Base-by-base conservation (phyloP, 2,888 invertebrate species). In the Fragum whitleyi region DNA sequence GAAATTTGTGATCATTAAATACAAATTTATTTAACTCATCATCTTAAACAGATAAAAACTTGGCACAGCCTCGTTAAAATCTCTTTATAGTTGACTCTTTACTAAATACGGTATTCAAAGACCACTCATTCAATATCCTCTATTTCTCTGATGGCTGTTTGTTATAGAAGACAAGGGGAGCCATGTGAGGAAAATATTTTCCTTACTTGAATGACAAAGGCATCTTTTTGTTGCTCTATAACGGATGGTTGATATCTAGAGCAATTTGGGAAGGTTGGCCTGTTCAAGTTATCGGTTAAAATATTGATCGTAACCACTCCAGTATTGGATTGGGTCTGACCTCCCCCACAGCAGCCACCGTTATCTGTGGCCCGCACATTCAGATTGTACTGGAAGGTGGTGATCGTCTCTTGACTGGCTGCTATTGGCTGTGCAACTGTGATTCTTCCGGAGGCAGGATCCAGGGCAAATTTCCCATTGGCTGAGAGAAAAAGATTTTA, bases 331-430 rank as follows among this genome's bases (percentile, higher is more conserved):
- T 97, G 97, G 7, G 55, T 57, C 11, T 29, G 39, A 1, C 97
- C 97, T 3, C 32, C 16, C 2, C 96, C 96, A 93, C 99, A 99
- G 2, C 97, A 97, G 0, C 99, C 99, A 93, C 99, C 99, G 93
- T 99, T 99, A 93, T 99, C 99, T 95, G 97, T 96, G 1, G 99
- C 99, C 0, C 98, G 98, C 2, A 99, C 98, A 93, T 98, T 98
- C 77, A 99, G 94, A 93, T 97, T 97, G 93, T 99, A 99, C 94
- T 98, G 83, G 6, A 78, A 79, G 5, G 81, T 62, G 2, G 81
- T 72, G 21, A 91, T 90, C 11, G 88, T 39, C 1, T 28, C 61
- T 39, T 81, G 80, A 36, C 14, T 83, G 0, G 70, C 19, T 3
- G 90, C 87, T 19, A 85, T 85, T 11, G 11, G 55, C n/a, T 62